Conservation (phyloP, 1,140 invertebrate genomes). For the Pantala flavescens region DNA sequence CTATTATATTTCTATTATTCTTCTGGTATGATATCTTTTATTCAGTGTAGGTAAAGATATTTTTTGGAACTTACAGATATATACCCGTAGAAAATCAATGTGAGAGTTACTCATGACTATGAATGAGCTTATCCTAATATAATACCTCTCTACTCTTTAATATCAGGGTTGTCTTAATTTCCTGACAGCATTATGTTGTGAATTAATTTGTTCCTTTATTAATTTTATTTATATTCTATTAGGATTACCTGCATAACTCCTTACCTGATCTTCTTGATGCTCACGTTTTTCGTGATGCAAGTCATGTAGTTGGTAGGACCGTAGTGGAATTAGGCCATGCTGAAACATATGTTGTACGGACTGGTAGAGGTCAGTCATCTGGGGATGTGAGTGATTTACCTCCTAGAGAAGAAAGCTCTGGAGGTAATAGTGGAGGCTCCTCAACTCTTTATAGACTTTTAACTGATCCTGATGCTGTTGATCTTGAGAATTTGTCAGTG, state of each 20-base stretch:
- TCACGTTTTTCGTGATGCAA: conserved; percentile 46
- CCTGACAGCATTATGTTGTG: too few relatives aligned
- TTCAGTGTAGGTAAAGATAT: too few relatives aligned
- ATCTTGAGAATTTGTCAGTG: conserved; percentile 45
- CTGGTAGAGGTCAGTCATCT: conserved; percentile 37
- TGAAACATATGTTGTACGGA: conserved; percentile 46
- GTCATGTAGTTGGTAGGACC: conserved; percentile 42
- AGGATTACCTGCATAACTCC: conserved; percentile 43
- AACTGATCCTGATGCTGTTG: conserved; percentile 49
- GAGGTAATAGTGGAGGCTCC: not conserved
- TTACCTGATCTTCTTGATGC: conserved; percentile 46
- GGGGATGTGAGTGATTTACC: conserved; percentile 45
- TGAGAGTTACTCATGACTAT: too few relatives aligned
- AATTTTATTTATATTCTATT: conserved; percentile 18
- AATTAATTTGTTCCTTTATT: not conserved
- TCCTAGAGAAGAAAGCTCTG: conserved; percentile 34
- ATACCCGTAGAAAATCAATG: too few relatives aligned
- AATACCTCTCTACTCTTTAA: too few relatives aligned
- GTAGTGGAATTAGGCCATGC: conserved; percentile 51
- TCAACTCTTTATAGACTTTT: conserved; percentile 51
- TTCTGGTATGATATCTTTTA: too few relatives aligned
- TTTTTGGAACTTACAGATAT: too few relatives aligned
- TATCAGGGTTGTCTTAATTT: too few relatives aligned
- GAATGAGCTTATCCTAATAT: too few relatives aligned
- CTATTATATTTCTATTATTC: too few relatives aligned